phyloP scores from a whole-genome alignment of 2,888 invertebrate genomes.

The Dichetophora obliterata region DNA sequence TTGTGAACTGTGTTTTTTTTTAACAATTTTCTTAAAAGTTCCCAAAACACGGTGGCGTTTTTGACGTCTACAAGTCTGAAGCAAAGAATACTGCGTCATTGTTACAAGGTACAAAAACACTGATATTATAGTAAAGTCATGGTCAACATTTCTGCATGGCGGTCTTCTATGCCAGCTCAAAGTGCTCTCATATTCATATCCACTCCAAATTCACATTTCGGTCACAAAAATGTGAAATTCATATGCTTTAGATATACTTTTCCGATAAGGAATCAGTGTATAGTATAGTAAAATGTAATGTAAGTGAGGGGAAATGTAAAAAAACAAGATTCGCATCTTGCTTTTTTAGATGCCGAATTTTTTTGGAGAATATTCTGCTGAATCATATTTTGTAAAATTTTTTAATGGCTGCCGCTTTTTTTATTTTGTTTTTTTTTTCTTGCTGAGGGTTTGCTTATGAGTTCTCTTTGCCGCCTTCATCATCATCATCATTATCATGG shows the following conservation, averaged over 20 bases:
- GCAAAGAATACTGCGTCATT: slow-evolving; percentile 29
- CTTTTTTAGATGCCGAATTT: neutral
- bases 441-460: neutral
- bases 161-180: neutral
- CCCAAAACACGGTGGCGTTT: slow-evolving; percentile 49
- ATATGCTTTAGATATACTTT: slow-evolving; percentile 25
- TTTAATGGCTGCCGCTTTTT: slow-evolving; percentile 8
- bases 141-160: neutral
- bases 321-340: slow-evolving; percentile 38
- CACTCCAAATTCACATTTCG: too few relatives aligned
- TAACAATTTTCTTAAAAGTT: slow-evolving; percentile 33
- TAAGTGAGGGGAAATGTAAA: too few relatives aligned
- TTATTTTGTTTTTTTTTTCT: neutral
- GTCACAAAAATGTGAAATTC: slow-evolving; percentile 30
- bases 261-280: neutral
- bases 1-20: slow-evolving; percentile 2
- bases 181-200: neutral
- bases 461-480: neutral
- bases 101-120: neutral
- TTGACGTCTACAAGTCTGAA: slow-evolving; percentile 50
- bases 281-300: too few relatives aligned
- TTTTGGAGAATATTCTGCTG: slow-evolving; percentile 44
- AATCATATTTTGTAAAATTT: slow-evolving; percentile 59
- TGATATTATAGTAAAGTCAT: neutral
- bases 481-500: too few relatives aligned